Conservation (phyloP, 2,113 vertebrate genomes). For the Gyps fulvus region DNA sequence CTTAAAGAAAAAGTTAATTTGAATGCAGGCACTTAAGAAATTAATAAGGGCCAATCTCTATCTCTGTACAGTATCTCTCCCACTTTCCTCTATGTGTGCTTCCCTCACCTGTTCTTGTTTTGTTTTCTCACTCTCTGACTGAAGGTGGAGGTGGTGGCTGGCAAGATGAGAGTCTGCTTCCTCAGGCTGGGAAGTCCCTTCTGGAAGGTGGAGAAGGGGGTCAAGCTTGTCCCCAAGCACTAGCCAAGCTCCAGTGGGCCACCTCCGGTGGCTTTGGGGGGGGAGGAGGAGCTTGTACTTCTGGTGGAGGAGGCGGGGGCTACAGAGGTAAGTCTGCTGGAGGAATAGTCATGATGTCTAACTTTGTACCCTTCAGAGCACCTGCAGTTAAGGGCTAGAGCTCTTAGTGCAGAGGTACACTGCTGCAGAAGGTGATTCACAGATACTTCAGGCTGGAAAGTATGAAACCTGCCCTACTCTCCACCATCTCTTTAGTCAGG, state of each 20-base stretch:
- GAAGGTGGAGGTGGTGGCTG: conserved; percentile 86
- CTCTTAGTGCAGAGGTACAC: not conserved
- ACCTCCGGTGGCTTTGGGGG: conserved; percentile 88
- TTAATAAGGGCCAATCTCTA: not conserved
- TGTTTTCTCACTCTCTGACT: not conserved
- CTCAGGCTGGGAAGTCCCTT: conserved; percentile 79
- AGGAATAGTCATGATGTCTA: not conserved
- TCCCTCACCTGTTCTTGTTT: not conserved
- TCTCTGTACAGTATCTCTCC: not conserved
- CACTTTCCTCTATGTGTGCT: not conserved
- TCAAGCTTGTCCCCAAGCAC: conserved; percentile 78
- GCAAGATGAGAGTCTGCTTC: conserved; percentile 67
- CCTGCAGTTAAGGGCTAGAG: not conserved
- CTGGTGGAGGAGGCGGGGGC: conserved; percentile 86
- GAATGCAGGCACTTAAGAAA: not conserved
- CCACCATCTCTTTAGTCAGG: not conserved
- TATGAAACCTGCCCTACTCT: not conserved
- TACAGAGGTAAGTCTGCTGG: conserved; percentile 77
- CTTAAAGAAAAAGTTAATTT: not conserved
- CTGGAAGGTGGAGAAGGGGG: conserved; percentile 83
- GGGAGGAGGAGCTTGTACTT: conserved; percentile 87
- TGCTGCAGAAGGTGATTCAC: not conserved
- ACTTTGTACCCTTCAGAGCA: not conserved
- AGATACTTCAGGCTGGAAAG: not conserved
- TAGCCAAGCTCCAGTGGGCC: conserved; percentile 81